These are phyloP conservation scores for Notodonta dromedarius DNA, from an alignment of 2,888 invertebrate genomes.

Conservation along the genomic window DNA sequence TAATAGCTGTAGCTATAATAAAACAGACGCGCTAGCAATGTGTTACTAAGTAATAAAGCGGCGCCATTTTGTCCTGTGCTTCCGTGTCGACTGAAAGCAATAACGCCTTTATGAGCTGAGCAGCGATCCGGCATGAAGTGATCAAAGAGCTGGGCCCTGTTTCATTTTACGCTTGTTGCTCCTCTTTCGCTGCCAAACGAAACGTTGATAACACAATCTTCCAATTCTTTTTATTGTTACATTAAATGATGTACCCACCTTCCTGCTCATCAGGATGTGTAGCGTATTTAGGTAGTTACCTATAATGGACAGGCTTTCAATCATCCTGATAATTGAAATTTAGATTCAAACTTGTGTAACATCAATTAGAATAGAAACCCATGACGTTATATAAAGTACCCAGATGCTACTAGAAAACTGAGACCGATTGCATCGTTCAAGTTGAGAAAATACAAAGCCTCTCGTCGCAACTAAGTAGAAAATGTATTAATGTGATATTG, in stretches of 20 bases:
- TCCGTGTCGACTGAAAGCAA: conserved; percentile 70
- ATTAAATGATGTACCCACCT: not conserved
- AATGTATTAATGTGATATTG: too few species aligned
- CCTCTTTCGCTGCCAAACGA: conserved; percentile 72
- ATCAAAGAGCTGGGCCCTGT: conserved; percentile 75
- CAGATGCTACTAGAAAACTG: too few species aligned
- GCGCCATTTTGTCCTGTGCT: conserved; percentile 80
- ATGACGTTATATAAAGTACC: too few species aligned
- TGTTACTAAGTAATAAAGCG: conserved; percentile 83
- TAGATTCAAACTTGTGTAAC: too few species aligned
- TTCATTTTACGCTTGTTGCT: conserved; percentile 76
- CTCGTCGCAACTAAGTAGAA: too few species aligned
- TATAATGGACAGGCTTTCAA: not conserved
- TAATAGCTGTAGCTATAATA: conserved; percentile 76
- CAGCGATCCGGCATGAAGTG: conserved; percentile 69
- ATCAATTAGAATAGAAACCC: too few species aligned
- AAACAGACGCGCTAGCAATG: conserved; percentile 78
- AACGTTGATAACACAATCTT: conserved; percentile 68
- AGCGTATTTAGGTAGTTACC: not conserved
- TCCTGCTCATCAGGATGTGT: not conserved
- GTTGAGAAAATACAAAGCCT: too few species aligned
- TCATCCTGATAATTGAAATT: not conserved
- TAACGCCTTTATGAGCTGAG: conserved; percentile 77
- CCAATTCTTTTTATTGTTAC: conserved; percentile 45
- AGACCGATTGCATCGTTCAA: too few species aligned